Percentiles rank a stretch among this genome's conserved stretches.
phyloP scores from a whole-genome alignment of 1,140 invertebrate species.

The Hylaeus volcanicus region DNA sequence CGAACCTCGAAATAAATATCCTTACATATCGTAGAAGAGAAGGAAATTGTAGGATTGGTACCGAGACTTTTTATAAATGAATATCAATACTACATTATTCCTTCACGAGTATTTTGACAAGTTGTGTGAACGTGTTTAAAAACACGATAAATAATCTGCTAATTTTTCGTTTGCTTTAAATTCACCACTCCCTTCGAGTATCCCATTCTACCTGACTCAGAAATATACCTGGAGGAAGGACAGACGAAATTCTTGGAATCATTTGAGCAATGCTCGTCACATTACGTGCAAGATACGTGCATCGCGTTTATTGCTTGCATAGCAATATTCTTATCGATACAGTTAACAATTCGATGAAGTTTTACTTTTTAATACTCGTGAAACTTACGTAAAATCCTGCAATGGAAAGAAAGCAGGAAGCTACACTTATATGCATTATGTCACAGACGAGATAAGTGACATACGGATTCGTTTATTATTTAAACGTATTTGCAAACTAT shows the following conservation, averaged over 20 bases:
- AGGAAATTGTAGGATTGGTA: neutral
- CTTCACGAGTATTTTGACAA: neutral
- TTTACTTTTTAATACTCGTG: neutral
- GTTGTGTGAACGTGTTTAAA: neutral
- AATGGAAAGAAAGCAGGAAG: neutral
- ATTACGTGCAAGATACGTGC: neutral
- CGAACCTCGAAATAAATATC: no score
- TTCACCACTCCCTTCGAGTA: neutral
- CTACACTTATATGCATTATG: neutral
- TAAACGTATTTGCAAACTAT: neutral
- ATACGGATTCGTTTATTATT: no score
- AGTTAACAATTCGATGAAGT: neutral
- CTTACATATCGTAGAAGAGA: no score
- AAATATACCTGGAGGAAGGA: neutral
- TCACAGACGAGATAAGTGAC: neutral
- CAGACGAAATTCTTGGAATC: slow-evolving; percentile 11
- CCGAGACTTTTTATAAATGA: neutral
- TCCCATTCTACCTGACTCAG: neutral
- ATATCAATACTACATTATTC: neutral
- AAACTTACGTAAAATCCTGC: neutral
- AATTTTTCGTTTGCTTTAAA: neutral
- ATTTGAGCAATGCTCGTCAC: neutral
- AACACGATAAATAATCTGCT: neutral
- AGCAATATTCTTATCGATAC: neutral
- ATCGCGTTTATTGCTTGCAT: neutral